Conservation (phyloP, 2,888 invertebrate species). For the Rotaria sp. region DNA sequence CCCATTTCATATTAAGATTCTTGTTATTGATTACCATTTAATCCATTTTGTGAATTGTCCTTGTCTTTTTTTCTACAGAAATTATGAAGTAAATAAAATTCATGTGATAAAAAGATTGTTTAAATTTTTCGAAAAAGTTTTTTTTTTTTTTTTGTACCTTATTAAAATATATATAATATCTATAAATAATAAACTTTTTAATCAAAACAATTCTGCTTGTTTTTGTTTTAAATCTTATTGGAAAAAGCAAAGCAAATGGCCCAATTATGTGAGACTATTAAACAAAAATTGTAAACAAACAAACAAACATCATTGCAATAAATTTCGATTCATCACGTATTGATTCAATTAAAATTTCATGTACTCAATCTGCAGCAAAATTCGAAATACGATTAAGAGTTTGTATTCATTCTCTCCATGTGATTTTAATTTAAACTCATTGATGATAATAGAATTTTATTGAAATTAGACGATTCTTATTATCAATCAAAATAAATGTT, state of each 20-base stretch:
- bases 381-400: background rate
- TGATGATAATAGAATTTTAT: background rate
- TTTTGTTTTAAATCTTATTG: background rate
- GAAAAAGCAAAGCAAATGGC: background rate
- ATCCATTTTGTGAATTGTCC: no score
- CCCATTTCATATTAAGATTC: no score
- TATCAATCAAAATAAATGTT: no score
- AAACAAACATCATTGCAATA: slow-evolving; percentile 38
- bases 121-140: no score
- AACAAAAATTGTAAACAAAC: slow-evolving; percentile 30
- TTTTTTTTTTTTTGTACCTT: no score
- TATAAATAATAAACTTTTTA: no score
- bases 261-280: background rate
- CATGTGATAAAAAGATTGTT: no score
- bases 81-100: no score
- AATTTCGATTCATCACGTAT: slow-evolving; percentile 40
- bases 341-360: background rate
- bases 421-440: background rate
- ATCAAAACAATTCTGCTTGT: no score
- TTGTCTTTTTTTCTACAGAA: no score
- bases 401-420: background rate
- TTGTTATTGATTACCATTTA: no score
- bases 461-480: no score
- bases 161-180: background rate
- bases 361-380: background rate